These are phyloP conservation scores for Hirtodrosophila duncani DNA, from an alignment of 2,888 invertebrate genomes.

Conservation along the genomic window DNA sequence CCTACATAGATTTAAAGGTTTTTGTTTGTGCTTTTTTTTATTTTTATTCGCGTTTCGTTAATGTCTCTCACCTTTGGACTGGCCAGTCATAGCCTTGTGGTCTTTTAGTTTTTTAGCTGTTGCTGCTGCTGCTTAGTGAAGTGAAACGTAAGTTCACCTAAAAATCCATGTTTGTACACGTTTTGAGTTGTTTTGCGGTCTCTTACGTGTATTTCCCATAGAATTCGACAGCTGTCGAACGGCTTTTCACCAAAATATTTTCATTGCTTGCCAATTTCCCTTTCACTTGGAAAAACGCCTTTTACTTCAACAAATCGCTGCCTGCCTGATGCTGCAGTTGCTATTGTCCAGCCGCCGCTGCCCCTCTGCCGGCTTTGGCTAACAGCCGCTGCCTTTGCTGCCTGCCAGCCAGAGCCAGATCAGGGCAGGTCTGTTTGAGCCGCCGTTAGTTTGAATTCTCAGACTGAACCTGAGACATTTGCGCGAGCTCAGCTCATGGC, in stretches of 20 bases:
- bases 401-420: slow-evolving; percentile 41
- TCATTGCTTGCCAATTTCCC: slow-evolving; percentile 42
- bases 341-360: slow-evolving; percentile 4
- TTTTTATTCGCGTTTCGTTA: slow-evolving; percentile 42
- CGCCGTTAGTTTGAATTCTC: too few relatives aligned
- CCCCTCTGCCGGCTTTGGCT: slow-evolving; percentile 15
- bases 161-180: slow-evolving; percentile 7
- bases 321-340: background rate
- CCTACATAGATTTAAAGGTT: slow-evolving; percentile 41
- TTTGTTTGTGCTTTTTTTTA: slow-evolving; percentile 5
- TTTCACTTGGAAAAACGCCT: slow-evolving; percentile 67
- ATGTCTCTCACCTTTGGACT: slow-evolving; percentile 62
- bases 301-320: slow-evolving; percentile 45
- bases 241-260: slow-evolving; percentile 10
- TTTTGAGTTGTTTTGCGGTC: slow-evolving; percentile 31
- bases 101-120: slow-evolving; percentile 21
- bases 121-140: slow-evolving; percentile 38
- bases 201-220: slow-evolving; percentile 37
- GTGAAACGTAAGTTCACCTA: slow-evolving; percentile 53
- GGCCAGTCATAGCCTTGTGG: slow-evolving; percentile 47
- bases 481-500: slow-evolving; percentile 41
- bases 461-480: slow-evolving; percentile 21
- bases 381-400: slow-evolving; percentile 4
- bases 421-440: too few relatives aligned
- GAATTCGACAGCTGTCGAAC: slow-evolving; percentile 26